Percentiles rank a stretch among this genome's conserved stretches.
Evolutionary conservation across 2,888 invertebrate species (phyloP).

Genomic region (Dolichopus griseipennis): DNA sequence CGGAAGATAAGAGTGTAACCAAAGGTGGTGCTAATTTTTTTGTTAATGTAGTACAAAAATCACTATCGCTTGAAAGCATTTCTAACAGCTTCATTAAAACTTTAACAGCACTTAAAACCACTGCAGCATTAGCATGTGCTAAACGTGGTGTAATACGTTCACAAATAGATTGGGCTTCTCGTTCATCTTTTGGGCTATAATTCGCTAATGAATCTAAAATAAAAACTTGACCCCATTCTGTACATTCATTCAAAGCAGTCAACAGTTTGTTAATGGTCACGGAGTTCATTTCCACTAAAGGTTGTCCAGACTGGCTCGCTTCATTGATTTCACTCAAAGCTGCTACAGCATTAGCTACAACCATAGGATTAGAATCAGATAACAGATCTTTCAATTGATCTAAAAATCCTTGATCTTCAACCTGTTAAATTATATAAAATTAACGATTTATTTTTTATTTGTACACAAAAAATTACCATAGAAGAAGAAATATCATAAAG

Average conservation of each 20-base stretch:
- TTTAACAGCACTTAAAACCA: slow-evolving; percentile 96
- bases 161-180: slow-evolving; percentile 97
- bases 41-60: slow-evolving; percentile 86
- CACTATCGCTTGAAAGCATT: slow-evolving; percentile 86
- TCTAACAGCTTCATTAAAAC: slow-evolving; percentile 97
- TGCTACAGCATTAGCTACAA: slow-evolving; percentile 98
- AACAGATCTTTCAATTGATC: slow-evolving; percentile 94
- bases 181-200: slow-evolving; percentile 92
- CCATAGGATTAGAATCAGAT: slow-evolving; percentile 99
- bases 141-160: slow-evolving; percentile 94
- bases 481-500: slow-evolving; percentile 88
- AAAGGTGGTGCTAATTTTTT: slow-evolving; percentile 98
- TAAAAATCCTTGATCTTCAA: slow-evolving; percentile 76
- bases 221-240: slow-evolving; percentile 98
- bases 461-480: slow-evolving; percentile 46
- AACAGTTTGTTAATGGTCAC: slow-evolving; percentile 96
- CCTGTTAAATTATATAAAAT: slow-evolving; percentile 19
- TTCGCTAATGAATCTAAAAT: slow-evolving; percentile 95
- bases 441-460: background rate
- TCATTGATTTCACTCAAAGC: slow-evolving; percentile 98
- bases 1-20: slow-evolving; percentile 92
- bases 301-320: slow-evolving; percentile 88
- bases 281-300: slow-evolving; percentile 90
- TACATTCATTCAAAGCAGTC: slow-evolving; percentile 97
- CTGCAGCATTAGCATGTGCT: slow-evolving; percentile 98